Evolutionary conservation across 2,797 vertebrate species (phyloP), one percentile per base, ranked within the genome.

Genomic region (Austrolebias charrua): DNA sequence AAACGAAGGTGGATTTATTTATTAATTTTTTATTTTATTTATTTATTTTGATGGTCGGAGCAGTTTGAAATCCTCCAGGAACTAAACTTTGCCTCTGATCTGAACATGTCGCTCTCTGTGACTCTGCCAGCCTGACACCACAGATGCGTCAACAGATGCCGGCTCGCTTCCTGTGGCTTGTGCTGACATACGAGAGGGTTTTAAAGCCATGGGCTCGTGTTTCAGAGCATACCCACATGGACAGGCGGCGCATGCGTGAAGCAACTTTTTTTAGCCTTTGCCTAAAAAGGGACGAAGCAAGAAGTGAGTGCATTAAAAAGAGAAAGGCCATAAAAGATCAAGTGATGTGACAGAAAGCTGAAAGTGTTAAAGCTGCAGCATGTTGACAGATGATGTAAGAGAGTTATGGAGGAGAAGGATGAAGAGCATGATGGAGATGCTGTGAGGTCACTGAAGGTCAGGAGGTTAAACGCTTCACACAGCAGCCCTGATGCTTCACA

Each of bases 251-350:
- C 1, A 9, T 16, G 15, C 62, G 59, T 5, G 0, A 43, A 71
- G 67, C 80, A 86, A 76, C 82, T 66, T 69, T n/a, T n/a, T n/a
- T n/a, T n/a, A n/a, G n/a, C n/a, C n/a, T 31, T 59, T 69, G 16
- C 45, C 58, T 49, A 53, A 54, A 75, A 76, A 60, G 38, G 24
- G 18, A 38, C 19, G 9, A 47, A 8, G 29, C 9, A 7, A 46
- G 38, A 58, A 29, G 14, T 18, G 29, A 15, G 7, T 33, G 31
- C 4, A 9, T 9, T 33, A 19, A 44, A 14, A 9, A 15, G n/a
- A 24, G 15, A 15, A 13, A 48, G 10, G 1, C 5, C 18, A 6
- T 35, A 10, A 12, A 28, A 15, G 16, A n/a, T 9, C 45, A 16
- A 28, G 20, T 18, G 38, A 11, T 14, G 14, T 29, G 31, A 60